Conservation (phyloP, 2,113 vertebrate species). For the Sorex araneus region DNA sequence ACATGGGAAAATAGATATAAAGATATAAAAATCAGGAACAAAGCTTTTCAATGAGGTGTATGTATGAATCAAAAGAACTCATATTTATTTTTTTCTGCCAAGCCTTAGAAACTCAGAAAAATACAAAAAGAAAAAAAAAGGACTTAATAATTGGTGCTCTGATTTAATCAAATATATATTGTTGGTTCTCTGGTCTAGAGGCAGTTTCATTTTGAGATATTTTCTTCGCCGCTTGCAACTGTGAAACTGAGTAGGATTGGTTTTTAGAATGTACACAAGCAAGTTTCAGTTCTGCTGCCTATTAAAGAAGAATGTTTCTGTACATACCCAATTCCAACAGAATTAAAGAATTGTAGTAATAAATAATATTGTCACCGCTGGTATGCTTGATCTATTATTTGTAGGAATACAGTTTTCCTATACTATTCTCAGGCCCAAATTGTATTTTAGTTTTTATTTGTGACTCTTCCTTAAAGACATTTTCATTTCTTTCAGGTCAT, state of each 20-base stretch:
- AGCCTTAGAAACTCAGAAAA: not conserved
- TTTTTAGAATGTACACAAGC: constrained; percentile 21
- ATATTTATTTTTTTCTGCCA: constrained; percentile 31
- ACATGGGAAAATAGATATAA: constrained; percentile 54
- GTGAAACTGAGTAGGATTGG: not conserved
- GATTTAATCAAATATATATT: not conserved
- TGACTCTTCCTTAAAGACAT: not conserved
- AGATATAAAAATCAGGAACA: not conserved
- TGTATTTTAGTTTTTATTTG: constrained; percentile 46
- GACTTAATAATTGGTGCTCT: not conserved
- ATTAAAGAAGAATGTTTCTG: not conserved
- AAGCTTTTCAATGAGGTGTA: not conserved
- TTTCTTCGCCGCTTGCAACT: not conserved
- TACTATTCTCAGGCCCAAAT: not conserved
- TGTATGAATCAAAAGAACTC: not conserved
- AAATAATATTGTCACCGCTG: not conserved
- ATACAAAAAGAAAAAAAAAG: not conserved
- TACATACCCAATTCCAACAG: not conserved
- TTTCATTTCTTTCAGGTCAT: constrained; percentile 40
- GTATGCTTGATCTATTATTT: not conserved
- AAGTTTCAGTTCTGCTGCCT: constrained; percentile 21
- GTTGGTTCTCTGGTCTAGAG: not conserved
- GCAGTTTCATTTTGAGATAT: constrained; percentile 41
- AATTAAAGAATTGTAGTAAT: constrained; percentile 15
- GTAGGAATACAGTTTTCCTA: not conserved